Conservation (phyloP, 92 coral and sea anemone species). For the Phenganax marumi region DNA sequence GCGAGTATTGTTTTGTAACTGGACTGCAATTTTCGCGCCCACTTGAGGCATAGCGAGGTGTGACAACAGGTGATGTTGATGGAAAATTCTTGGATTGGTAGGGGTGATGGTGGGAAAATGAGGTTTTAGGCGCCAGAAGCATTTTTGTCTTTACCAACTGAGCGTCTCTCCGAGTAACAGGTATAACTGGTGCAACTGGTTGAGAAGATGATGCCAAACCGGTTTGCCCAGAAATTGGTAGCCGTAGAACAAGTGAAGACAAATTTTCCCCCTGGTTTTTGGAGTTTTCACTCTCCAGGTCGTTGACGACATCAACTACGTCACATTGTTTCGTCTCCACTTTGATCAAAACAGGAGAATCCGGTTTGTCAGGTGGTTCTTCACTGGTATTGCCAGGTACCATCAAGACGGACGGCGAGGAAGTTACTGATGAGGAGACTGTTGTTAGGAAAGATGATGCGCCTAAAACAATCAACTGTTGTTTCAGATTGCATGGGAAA, state of each 20-base stretch:
- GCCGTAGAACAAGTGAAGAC: not conserved
- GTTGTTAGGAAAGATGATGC: not conserved
- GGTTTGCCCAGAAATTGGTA: not conserved
- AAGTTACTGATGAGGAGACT: not conserved
- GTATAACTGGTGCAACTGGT: constrained; percentile 1
- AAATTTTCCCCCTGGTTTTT: not conserved
- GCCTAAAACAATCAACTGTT: not conserved
- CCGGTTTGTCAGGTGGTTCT: not conserved
- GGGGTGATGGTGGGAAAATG: constrained; percentile 10
- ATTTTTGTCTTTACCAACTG: not conserved
- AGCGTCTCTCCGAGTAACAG: not conserved
- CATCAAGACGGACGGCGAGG: constrained; percentile 30
- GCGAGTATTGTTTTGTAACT: constrained; percentile 31
- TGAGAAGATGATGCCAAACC: not conserved
- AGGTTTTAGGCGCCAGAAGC: not conserved
- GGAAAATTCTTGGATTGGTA: constrained; percentile 18
- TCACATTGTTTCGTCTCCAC: constrained; percentile 24
- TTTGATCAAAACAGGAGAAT: constrained; percentile 23
- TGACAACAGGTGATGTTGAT: constrained; percentile 30
- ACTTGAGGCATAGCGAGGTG: constrained; percentile 23
- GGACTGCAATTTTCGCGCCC: constrained; percentile 38
- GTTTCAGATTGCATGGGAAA: not conserved
- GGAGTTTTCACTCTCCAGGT: not conserved
- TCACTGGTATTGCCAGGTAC: not conserved
- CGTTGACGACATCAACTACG: not conserved